Conservation (phyloP, 2,888 invertebrate genomes). For the Acronicta aceris region DNA sequence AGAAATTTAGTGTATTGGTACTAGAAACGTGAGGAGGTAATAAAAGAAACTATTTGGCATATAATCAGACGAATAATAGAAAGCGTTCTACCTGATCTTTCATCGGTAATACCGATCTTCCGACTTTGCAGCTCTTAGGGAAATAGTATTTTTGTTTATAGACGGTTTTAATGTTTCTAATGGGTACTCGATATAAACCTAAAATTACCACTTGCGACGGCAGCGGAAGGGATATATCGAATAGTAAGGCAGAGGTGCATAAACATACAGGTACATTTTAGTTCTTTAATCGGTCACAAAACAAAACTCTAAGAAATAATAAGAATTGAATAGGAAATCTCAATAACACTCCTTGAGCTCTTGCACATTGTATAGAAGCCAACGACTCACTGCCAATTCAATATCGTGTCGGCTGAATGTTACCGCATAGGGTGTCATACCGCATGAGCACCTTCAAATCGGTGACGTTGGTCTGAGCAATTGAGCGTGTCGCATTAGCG, state of each 20-base stretch:
- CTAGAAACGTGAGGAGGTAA: slow-evolving; percentile 16
- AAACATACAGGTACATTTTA: no score
- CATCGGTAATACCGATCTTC: slow-evolving; percentile 9
- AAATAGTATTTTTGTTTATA: no score
- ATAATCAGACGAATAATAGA: slow-evolving; percentile 6
- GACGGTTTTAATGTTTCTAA: no score
- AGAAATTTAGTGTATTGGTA: slow-evolving; percentile 23
- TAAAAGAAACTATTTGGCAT: slow-evolving; percentile 19
- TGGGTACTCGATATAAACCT: neutral
- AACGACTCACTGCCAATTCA: slow-evolving; percentile 19
- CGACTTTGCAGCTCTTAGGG: neutral
- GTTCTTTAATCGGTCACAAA: no score
- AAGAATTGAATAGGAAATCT: no score
- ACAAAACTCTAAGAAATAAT: no score
- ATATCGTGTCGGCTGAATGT: slow-evolving; percentile 28
- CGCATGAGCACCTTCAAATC: slow-evolving; percentile 30
- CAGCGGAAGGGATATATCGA: slow-evolving; percentile 27
- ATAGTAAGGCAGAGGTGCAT: slow-evolving; percentile 9
- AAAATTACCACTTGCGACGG: neutral
- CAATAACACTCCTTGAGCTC: no score
- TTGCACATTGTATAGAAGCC: no score
- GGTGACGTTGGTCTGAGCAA: slow-evolving; percentile 41
- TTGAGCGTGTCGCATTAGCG: slow-evolving; percentile 27
- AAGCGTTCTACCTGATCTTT: slow-evolving; percentile 3
- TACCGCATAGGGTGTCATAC: slow-evolving; percentile 34